A percentile compares a stretch with the other conserved stretches of the same genome.
These are phyloP conservation scores for Zaprionus camerounensis DNA, from an alignment of 1,140 invertebrate genomes.

Conservation along the genomic window DNA sequence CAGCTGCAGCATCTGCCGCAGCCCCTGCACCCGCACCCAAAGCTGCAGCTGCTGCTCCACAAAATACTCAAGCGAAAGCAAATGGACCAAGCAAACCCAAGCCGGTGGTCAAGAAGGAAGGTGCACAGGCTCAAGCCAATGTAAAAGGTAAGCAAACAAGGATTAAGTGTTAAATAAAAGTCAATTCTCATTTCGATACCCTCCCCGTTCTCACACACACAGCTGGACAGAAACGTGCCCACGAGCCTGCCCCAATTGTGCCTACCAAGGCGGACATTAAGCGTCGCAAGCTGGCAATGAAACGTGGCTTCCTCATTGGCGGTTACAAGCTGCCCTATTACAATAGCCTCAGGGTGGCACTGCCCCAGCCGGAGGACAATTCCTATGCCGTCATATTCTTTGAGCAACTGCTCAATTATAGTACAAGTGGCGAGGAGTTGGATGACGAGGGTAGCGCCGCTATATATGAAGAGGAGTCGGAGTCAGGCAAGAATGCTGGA, in stretches of 20 bases:
- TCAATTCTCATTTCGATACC: background rate
- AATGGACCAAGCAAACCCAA: slow-evolving; percentile 18
- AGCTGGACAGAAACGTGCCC: slow-evolving; percentile 53
- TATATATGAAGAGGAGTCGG: slow-evolving; percentile 16
- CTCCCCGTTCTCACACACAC: background rate
- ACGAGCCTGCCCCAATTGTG: slow-evolving; percentile 6
- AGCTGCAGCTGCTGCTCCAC: slow-evolving; percentile 1
- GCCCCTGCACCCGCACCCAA: slow-evolving; percentile 1
- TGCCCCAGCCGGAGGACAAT: slow-evolving; percentile 62
- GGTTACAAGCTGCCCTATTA: slow-evolving; percentile 60
- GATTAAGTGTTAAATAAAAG: background rate
- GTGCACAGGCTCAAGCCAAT: background rate
- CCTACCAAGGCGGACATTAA: slow-evolving; percentile 61
- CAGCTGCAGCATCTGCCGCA: background rate
- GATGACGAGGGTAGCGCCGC: slow-evolving; percentile 39
- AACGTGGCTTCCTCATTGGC: slow-evolving; percentile 66
- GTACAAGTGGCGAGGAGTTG: slow-evolving; percentile 69
- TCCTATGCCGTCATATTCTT: slow-evolving; percentile 70
- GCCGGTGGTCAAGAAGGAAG: slow-evolving; percentile 7
- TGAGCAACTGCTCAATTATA: slow-evolving; percentile 64
- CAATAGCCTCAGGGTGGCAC: slow-evolving; percentile 44
- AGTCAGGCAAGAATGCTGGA: slow-evolving; percentile 40
- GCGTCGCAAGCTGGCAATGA: slow-evolving; percentile 59
- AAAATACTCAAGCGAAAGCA: slow-evolving; percentile 38
- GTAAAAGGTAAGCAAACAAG: slow-evolving; percentile 1